phyloP scores from a whole-genome alignment of 2,797 vertebrate genomes.

The Cephalopachus bancanus region DNA sequence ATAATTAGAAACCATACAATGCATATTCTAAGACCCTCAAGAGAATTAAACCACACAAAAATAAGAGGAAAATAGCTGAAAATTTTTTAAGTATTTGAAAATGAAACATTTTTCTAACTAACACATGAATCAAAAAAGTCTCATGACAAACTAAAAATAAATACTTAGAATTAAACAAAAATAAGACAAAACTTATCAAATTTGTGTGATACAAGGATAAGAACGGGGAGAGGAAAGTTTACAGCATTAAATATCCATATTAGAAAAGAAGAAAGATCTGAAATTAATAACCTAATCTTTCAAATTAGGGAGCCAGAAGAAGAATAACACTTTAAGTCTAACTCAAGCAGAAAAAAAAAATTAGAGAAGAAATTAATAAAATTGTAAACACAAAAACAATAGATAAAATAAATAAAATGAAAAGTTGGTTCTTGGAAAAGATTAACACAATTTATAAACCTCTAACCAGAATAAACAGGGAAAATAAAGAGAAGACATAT shows the following conservation, averaged over 20 bases:
- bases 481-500: background rate
- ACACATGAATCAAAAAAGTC: background rate
- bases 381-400: background rate
- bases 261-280: background rate
- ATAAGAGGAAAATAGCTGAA: background rate
- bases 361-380: background rate
- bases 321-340: background rate
- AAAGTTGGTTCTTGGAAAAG: background rate
- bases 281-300: background rate
- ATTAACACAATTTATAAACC: background rate
- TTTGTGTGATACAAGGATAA: background rate
- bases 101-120: background rate
- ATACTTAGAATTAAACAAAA: background rate
- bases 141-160: background rate
- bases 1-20: background rate
- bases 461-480: background rate
- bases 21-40: background rate
- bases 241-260: too few species aligned
- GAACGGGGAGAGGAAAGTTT: background rate
- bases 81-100: background rate
- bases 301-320: background rate
- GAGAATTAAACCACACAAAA: slow-evolving; percentile 41
- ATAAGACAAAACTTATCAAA: slow-evolving; percentile 36
- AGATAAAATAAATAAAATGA: background rate
- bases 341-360: background rate